Evolutionary conservation across 1,140 invertebrate species (phyloP), one percentile per base, ranked within the genome.

Genomic region (Adelges cooleyi): DNA sequence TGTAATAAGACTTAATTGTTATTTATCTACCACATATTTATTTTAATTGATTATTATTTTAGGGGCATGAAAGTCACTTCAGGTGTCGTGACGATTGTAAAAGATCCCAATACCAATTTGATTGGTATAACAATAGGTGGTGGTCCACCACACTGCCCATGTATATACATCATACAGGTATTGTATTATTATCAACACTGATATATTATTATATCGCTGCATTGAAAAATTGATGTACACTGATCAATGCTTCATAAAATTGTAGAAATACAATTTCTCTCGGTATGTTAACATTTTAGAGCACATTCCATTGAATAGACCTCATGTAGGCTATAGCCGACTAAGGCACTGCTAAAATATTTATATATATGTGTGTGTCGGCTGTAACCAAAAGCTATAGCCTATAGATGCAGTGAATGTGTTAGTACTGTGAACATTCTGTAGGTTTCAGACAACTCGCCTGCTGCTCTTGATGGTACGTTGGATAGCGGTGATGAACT

Each of bases 51-150:
- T 52, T 6, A 23, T 1, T 67, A 68, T 77, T 78, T 67, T 75
- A 95, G 92, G 90, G 94, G 94, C 0, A 95, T 98, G 92, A 95
- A 88, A 38, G 86, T 98, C 23, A 95, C 93, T 11, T 95, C 93
- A n/a, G 95, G 93, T 22, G 88, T 84, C 72, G 85, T 97, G 0
- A 82, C 84, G 1, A 85, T 98, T 20, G 83, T 84, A 68, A 99
- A 98, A 77, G 93, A 98, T 77, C 17, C 25, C 3, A 83, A 85
- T 53, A 91, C 89, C 74, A 98, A 98, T 75, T 76, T 98, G 18
- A 97, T 99, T 70, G 95, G 96, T 2, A 98, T 98, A 65, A 96
- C 92, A 74, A 98, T 98, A 67, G 95, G 95, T 3, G 93, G 93
- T 11, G 95, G 96, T 52, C 90, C 93, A 0, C 94, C 95, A 1